Evolutionary conservation across 1,140 invertebrate genomes (phyloP).

Genomic region (Thaumatotibia leucotreta): DNA sequence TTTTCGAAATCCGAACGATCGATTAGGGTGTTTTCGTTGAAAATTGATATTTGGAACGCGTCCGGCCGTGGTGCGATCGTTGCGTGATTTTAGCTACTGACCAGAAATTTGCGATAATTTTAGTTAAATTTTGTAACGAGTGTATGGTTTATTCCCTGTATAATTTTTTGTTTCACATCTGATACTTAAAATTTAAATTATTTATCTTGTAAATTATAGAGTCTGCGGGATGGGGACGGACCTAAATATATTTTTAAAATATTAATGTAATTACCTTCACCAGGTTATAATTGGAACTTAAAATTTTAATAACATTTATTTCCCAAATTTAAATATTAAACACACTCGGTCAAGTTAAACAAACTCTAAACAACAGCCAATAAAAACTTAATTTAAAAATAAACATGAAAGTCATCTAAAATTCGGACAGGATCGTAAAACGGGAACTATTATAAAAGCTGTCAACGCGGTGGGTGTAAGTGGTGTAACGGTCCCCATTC

Average conservation of each 20-base stretch:
- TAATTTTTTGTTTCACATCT: too few species aligned
- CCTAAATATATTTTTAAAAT: too few species aligned
- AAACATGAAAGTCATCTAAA: slow-evolving; percentile 10
- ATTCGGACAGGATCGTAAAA: slow-evolving; percentile 10
- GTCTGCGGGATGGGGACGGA: too few species aligned
- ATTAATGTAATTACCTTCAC: too few species aligned
- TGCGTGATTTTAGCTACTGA: background rate
- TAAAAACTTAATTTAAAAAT: background rate
- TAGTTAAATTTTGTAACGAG: background rate
- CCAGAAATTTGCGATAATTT: background rate
- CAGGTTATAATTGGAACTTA: too few species aligned
- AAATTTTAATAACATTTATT: too few species aligned
- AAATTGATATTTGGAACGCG: slow-evolving; percentile 11
- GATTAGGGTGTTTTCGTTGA: slow-evolving; percentile 30
- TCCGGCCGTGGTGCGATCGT: background rate
- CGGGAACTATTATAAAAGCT: slow-evolving; percentile 22
- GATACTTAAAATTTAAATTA: too few species aligned
- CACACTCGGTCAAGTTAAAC: background rate
- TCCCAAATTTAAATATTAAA: background rate
- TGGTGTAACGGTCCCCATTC: slow-evolving; percentile 61
- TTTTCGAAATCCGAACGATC: slow-evolving; percentile 49
- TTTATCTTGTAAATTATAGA: too few species aligned
- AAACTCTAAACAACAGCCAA: background rate
- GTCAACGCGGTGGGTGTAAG: slow-evolving; percentile 14
- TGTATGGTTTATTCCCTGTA: background rate